Conservation (phyloP, 1,140 invertebrate genomes). For the Melanaphis sacchari region DNA sequence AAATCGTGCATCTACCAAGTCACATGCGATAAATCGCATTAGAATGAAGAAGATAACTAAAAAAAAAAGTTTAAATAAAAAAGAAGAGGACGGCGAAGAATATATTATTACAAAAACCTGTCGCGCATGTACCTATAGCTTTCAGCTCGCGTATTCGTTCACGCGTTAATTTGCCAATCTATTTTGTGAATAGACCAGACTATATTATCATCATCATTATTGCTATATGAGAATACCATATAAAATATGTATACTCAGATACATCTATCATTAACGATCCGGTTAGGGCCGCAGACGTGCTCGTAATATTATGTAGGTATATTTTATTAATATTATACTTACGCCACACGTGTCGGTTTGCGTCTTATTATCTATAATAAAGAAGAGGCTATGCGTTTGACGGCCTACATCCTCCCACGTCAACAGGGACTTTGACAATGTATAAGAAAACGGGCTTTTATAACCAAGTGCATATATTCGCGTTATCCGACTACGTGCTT, state of each 20-base stretch:
- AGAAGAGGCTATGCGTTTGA: not conserved
- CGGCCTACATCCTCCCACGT: slow-evolving; percentile 17
- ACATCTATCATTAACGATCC: not conserved
- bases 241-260: not conserved
- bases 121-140: not conserved
- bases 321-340: not conserved
- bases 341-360: not conserved
- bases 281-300: slow-evolving; percentile 39
- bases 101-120: slow-evolving; percentile 1
- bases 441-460: not conserved
- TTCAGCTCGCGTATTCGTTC: slow-evolving; percentile 38
- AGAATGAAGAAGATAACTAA: slow-evolving; percentile 1
- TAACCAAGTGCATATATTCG: no score
- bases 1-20: slow-evolving; percentile 45
- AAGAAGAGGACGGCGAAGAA: not conserved
- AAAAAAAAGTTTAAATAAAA: slow-evolving; percentile 2
- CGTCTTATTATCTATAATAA: not conserved
- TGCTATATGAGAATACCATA: slow-evolving; percentile 6
- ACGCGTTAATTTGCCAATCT: slow-evolving; percentile 52
- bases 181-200: slow-evolving; percentile 44
- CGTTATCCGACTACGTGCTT: not conserved
- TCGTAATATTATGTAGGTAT: not conserved
- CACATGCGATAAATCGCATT: slow-evolving; percentile 44
- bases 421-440: slow-evolving; percentile 1
- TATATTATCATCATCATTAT: not conserved